Evolutionary conservation across 2,888 invertebrate species (phyloP), one percentile per base, ranked within the genome.

Genomic region (Pegoplata infirma): DNA sequence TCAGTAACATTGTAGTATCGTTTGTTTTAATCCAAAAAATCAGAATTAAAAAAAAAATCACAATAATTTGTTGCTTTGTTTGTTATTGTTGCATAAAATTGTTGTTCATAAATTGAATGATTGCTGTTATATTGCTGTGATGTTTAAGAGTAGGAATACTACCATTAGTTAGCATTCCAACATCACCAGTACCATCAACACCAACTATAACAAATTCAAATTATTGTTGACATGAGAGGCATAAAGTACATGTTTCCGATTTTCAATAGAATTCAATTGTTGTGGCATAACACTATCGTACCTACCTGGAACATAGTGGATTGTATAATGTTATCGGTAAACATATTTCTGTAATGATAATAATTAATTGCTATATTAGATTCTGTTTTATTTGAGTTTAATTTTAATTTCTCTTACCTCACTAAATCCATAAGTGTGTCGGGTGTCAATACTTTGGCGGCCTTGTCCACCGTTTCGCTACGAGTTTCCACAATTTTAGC

Each of bases 381-480:
- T 53, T 36, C 3, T 25, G 3, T 47, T 21, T n/a, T n/a, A n/a
- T n/a, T n/a, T n/a, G n/a, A n/a, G n/a, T n/a, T n/a, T n/a, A n/a
- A 5, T 49, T 47, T 49, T 1, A 12, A 19, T n/a, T n/a, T n/a
- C n/a, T 19, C 5, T 5, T 87, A 97, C 95, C 98, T 93, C 84
- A 97, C 91, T 83, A 98, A 91, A 91, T 98, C 98, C 90, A 98
- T 92, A 72, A 98, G 91, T 0, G 98, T 98, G 87, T 98, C 98
- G 1, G 94, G 92, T 0, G 98, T 97, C 69, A 95, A 93, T 71
- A 94, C 95, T 82, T 93, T 92, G 71, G 91, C 91, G 32, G 91
- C 88, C 81, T 90, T 87, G 72, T 88, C 84, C 17, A 90, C 86
- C 77, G 91, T 91, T 63, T 90, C 90, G 58, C 91, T 87, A 4